Conservation (phyloP, 2,888 invertebrate species). For the Notodonta ziczac region DNA sequence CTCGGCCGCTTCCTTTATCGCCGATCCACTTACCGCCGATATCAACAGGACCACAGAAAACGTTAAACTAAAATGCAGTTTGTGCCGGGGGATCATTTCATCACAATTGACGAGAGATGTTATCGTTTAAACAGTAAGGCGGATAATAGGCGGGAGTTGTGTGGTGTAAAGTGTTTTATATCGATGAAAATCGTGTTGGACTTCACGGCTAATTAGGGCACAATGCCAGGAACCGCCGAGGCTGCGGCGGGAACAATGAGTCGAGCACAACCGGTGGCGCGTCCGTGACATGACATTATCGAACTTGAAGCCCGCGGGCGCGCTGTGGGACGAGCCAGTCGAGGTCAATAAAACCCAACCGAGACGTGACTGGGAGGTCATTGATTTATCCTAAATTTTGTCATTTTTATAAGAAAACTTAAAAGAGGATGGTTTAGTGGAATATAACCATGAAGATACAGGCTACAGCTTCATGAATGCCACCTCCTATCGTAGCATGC, state of each 20-base stretch:
- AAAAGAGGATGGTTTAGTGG: background rate
- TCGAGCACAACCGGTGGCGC: slow-evolving; percentile 46
- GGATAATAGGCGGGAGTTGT: slow-evolving; percentile 61
- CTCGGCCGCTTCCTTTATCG: slow-evolving; percentile 74
- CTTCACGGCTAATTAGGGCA: slow-evolving; percentile 76
- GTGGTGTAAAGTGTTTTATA: slow-evolving; percentile 75
- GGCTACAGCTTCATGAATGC: background rate
- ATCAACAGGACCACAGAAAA: slow-evolving; percentile 59
- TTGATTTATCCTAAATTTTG: slow-evolving; percentile 32
- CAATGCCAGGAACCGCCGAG: slow-evolving; percentile 82
- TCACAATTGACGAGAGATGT: slow-evolving; percentile 46
- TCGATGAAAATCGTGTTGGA: slow-evolving; percentile 66
- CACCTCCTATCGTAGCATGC: background rate
- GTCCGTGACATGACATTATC: slow-evolving; percentile 77
- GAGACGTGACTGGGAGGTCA: slow-evolving; percentile 61
- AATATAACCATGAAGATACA: too few species aligned
- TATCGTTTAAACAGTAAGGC: slow-evolving; percentile 44
- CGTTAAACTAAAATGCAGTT: slow-evolving; percentile 49
- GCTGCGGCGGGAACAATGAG: slow-evolving; percentile 66
- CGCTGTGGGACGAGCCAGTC: slow-evolving; percentile 51
- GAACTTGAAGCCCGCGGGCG: slow-evolving; percentile 50
- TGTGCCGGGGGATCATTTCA: slow-evolving; percentile 68
- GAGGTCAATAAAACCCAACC: slow-evolving; percentile 66
- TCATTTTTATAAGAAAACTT: background rate
- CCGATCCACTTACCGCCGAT: slow-evolving; percentile 59